Percentiles rank a stretch among this genome's conserved stretches.
Conservation (phyloP, 2,113 vertebrate genomes). For the Nibea coibor region DNA sequence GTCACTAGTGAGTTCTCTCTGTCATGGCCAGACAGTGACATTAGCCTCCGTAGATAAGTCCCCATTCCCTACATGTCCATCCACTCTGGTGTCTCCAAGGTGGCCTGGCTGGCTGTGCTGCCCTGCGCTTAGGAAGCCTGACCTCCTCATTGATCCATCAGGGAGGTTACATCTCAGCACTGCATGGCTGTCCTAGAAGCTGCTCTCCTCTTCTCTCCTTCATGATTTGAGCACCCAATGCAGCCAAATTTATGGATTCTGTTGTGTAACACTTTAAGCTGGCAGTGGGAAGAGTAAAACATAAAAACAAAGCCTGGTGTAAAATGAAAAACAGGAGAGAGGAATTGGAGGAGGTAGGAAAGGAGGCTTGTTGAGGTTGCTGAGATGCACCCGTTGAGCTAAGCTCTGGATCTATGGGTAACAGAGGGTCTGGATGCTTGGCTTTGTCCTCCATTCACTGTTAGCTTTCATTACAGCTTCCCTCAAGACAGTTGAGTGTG, state of each 20-base stretch:
- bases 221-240: neutral
- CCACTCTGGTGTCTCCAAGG: constrained; percentile 44
- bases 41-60: constrained; percentile 49
- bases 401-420: constrained; percentile 58
- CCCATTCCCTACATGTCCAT: constrained; percentile 42
- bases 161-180: constrained; percentile 51
- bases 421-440: constrained; percentile 40
- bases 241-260: neutral
- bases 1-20: constrained; percentile 7
- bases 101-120: constrained; percentile 66
- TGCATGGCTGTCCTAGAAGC: neutral
- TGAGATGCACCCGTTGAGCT: constrained; percentile 48
- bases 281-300: neutral
- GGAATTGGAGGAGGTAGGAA: constrained; percentile 8
- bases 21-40: constrained; percentile 32
- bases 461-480: constrained; percentile 67
- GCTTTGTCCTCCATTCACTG: constrained; percentile 57
- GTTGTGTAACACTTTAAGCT: too few relatives aligned
- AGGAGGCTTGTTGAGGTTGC: constrained; percentile 9
- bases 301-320: neutral
- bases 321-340: neutral
- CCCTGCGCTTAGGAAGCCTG: constrained; percentile 60
- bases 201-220: constrained; percentile 15
- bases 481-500: constrained; percentile 28
- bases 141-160: constrained; percentile 67